Evolutionary conservation across 2,888 invertebrate genomes (phyloP).

Genomic region (Lithophane ornitopus): DNA sequence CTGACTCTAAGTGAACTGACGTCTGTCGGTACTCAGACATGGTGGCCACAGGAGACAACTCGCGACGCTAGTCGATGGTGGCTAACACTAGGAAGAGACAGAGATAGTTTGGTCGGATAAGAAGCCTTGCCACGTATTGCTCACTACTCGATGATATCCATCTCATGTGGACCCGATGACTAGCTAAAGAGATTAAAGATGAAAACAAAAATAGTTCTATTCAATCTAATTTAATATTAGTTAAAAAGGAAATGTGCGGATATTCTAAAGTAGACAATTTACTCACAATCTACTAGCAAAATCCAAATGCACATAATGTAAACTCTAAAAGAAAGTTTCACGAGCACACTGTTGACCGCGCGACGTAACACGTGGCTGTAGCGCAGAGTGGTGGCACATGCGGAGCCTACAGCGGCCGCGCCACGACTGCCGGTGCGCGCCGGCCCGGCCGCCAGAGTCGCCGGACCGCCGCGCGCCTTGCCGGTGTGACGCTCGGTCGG

Average conservation of each 20-base stretch:
- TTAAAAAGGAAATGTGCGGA: background rate
- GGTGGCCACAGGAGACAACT: background rate
- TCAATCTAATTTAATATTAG: background rate
- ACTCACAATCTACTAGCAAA: constrained; percentile 25
- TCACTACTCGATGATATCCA: background rate
- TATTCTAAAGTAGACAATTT: constrained; percentile 4
- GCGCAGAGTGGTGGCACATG: constrained; percentile 3
- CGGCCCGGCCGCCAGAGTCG: background rate
- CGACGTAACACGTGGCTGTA: background rate
- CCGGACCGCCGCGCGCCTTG: too few relatives aligned
- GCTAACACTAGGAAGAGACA: background rate
- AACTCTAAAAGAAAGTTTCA: constrained; percentile 37
- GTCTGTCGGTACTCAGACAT: background rate
- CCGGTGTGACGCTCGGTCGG: too few relatives aligned
- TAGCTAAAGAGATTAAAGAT: background rate
- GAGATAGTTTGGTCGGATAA: background rate
- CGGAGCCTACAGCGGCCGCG: constrained; percentile 31
- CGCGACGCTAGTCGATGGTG: background rate
- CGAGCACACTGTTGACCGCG: constrained; percentile 7
- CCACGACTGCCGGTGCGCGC: constrained; percentile 25
- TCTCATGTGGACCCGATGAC: background rate
- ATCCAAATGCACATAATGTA: constrained; percentile 8
- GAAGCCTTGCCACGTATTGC: background rate
- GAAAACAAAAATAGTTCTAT: background rate
- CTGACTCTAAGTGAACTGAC: background rate